Base-by-base conservation (phyloP, 2,888 invertebrate genomes). In the Leistus spinibarbis region DNA sequence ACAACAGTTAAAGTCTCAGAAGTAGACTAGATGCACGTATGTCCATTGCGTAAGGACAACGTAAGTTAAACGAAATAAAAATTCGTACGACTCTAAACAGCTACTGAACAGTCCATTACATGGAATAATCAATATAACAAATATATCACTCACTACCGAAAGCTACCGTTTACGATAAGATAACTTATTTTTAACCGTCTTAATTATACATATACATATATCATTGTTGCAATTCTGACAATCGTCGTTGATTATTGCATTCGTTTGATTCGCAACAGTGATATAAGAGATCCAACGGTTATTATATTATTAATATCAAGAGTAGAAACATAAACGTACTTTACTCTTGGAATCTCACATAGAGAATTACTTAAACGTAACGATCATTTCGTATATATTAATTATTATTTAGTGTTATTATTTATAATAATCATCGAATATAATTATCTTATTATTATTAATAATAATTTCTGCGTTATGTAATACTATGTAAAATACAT, bases 131-230 rank as follows among this genome's bases (percentile, higher is more conserved):
- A 74, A 74, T 75, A 69, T 73, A 73, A 73, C 73, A 73, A 73
- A 73, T 57, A 75, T 75, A 75, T 75, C 69, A 75, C 75, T 75
- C 69, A 75, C 75, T 75, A 75, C 73, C 73, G 73, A 73, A 71
- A 73, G 73, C 73, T 73, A 73, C 73, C 66, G 69, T 75, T 68
- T 63, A 75, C 75, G 75, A 75, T 75, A 69, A 64, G 17, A 10
- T 67, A 74, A 74, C 74, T 68, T 74, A 75, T 75, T 69, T 75
- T 63, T 63, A 75, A 64, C 54, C 75, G 67, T 66, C 17, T 53
- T 19, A 16, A 13, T 16, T 23, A 22, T 20, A 64, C 22, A 66
- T 10, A 53, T 53, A 66, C 17, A 63, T 20, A 22, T 20, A 70
- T 70, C 40, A n/a, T 63, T 70, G 72, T 60, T 60, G 22, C 57